Base-by-base conservation (phyloP, 1,140 invertebrate genomes). In the Dendroctonus ponderosae region DNA sequence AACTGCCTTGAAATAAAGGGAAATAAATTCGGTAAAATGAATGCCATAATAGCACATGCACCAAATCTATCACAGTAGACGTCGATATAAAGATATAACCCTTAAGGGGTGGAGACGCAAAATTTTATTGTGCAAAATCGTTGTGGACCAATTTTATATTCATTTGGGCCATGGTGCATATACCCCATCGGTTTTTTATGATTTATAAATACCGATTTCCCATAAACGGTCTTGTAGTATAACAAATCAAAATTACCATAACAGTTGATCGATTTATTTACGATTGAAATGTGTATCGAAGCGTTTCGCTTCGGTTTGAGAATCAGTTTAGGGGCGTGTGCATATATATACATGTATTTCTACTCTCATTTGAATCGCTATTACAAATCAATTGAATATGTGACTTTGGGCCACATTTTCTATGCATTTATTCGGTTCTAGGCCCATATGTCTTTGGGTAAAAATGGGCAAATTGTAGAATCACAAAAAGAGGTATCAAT, bases 251-350 rank as follows among this genome's bases (percentile, higher is more conserved):
- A 67, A 72, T 72, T 72, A 72, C 42, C 71, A 72, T 72, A 72
- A 72, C 71, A 72, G 42, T 72, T 49, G 70, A 67, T 72, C 71
- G 69, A 72, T 72, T 65, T 69, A 72, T 72, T 72, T 71, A 69
- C 70, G 67, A 72, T 71, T 71, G 71, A 72, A 71, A 61, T 67
- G 66, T 71, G 61, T 63, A 50, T 67, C 69, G 60, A 61, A 70
- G 60, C 66, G 62, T 71, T 70, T 68, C 54, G 61, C 14, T 62
- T 57, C 61, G 66, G 66, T 68, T 72, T 58, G 57, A 53, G 52
- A 66, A 68, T 72, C 67, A 44, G 40, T 65, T 68, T 68, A 69
- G 69, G 71, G 71, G 71, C 71, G 71, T 72, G 69, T 63, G 58
- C 71, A 50, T 56, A 57, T 62, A 56, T 66, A 66, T 62, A 70